phyloP scores from a whole-genome alignment of 2,113 vertebrate species.

The Strigops habroptila region DNA sequence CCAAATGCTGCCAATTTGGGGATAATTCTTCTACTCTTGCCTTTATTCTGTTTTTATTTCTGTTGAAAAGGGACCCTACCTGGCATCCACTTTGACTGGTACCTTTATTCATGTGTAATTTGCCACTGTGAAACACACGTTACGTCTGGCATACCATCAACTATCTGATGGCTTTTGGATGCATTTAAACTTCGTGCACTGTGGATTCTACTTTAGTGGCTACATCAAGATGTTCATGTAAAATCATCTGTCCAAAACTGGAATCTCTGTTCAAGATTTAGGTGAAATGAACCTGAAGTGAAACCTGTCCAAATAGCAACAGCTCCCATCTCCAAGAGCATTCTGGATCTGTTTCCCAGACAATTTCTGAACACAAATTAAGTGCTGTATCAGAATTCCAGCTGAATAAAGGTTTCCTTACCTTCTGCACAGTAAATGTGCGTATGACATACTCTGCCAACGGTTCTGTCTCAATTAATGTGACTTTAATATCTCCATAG shows the following conservation, averaged over 20 bases:
- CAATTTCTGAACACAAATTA: neutral
- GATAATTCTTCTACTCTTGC: neutral
- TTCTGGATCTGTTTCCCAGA: neutral
- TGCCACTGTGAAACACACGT: neutral
- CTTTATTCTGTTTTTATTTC: neutral
- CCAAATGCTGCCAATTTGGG: neutral
- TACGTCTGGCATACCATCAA: conserved; percentile 5
- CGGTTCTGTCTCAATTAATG: conserved; percentile 94
- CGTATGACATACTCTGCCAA: conserved; percentile 95
- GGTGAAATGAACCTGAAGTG: neutral
- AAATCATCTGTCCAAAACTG: conserved; percentile 12
- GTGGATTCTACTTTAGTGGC: neutral
- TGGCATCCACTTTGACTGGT: neutral
- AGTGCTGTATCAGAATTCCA: neutral
- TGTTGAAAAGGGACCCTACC: neutral
- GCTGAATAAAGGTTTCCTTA: conserved; percentile 60
- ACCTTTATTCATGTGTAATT: neutral
- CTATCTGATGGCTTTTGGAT: conserved; percentile 6
- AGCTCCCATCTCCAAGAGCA: neutral
- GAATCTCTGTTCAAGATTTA: neutral
- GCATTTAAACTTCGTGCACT: neutral
- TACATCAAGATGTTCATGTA: neutral
- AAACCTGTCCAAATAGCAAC: neutral
- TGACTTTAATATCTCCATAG: conserved; percentile 96
- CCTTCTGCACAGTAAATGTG: conserved; percentile 97